Percentiles rank a stretch among this genome's conserved stretches.
These are phyloP conservation scores for Patella depressa DNA, from an alignment of 2,888 invertebrate species.

Conservation along the genomic window DNA sequence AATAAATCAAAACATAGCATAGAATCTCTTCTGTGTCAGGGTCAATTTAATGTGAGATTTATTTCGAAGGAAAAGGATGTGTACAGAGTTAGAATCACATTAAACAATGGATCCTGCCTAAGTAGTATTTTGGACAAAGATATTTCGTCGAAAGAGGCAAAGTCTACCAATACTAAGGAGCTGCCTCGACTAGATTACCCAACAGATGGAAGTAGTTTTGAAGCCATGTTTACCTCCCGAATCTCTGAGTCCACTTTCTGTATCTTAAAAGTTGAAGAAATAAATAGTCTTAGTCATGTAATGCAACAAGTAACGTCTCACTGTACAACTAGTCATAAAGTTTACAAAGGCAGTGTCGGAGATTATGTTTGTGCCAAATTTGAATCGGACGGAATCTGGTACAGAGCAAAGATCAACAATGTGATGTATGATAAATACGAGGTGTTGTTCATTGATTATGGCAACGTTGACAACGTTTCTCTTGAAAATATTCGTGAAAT, in stretches of 20 bases:
- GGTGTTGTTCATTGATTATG: constrained; percentile 62
- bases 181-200: background rate
- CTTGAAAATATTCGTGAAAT: constrained; percentile 41
- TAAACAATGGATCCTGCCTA: too few species aligned
- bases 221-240: background rate
- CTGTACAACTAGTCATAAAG: background rate
- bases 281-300: background rate
- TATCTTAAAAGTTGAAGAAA: background rate
- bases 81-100: too few species aligned
- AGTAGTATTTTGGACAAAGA: too few species aligned
- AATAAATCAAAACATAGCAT: constrained; percentile 3
- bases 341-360: constrained; percentile 23
- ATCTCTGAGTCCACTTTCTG: background rate
- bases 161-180: too few species aligned
- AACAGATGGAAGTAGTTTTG: background rate
- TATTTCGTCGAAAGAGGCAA: too few species aligned
- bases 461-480: constrained; percentile 51
- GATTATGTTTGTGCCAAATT: constrained; percentile 43
- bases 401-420: constrained; percentile 46
- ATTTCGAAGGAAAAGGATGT: too few species aligned
- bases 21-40: too few species aligned
- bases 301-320: background rate
- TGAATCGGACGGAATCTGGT: constrained; percentile 46
- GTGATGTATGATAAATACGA: constrained; percentile 32
- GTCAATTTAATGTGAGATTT: too few species aligned